Evolutionary conservation across 2,797 vertebrate genomes (phyloP).

Genomic region (Microcaecilia unicolor): DNA sequence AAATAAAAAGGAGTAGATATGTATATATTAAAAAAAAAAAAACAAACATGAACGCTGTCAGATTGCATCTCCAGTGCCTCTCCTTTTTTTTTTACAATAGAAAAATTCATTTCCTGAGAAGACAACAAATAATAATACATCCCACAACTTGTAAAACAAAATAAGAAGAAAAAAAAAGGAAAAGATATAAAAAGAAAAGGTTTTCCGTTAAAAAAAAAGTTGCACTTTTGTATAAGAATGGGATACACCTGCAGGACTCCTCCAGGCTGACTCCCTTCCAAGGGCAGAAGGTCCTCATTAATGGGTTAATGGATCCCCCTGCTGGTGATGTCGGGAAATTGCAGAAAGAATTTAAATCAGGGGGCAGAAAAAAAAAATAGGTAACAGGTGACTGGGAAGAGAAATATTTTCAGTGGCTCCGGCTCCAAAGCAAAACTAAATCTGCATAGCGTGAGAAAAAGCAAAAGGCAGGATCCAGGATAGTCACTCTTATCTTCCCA

Average conservation of each 20-base stretch:
- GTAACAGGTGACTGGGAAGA: conserved; percentile 27
- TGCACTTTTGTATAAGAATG: conserved; percentile 46
- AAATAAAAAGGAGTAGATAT: too few species aligned
- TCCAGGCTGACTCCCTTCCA: conserved; percentile 18
- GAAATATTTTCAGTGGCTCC: background rate
- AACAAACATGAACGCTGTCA: too few species aligned
- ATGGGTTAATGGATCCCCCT: conserved; percentile 44
- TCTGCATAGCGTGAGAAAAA: background rate
- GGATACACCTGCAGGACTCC: conserved; percentile 51
- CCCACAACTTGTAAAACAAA: conserved; percentile 11
- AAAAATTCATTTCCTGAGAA: too few species aligned
- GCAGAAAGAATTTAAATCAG: background rate
- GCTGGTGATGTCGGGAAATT: conserved; percentile 17
- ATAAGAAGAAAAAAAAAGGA: conserved; percentile 15
- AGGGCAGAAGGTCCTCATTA: conserved; percentile 23
- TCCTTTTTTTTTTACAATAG: too few species aligned
- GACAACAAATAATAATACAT: too few species aligned
- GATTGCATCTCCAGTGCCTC: too few species aligned
- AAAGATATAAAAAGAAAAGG: conserved; percentile 30
- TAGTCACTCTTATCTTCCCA: too few species aligned
- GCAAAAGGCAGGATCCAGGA: too few species aligned
- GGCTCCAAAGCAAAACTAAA: background rate
- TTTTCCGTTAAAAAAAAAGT: conserved; percentile 51
- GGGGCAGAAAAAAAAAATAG: background rate
- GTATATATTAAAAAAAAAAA: too few species aligned